Base-by-base conservation (phyloP, 2,888 invertebrate genomes). In the Strigamia crassipes region DNA sequence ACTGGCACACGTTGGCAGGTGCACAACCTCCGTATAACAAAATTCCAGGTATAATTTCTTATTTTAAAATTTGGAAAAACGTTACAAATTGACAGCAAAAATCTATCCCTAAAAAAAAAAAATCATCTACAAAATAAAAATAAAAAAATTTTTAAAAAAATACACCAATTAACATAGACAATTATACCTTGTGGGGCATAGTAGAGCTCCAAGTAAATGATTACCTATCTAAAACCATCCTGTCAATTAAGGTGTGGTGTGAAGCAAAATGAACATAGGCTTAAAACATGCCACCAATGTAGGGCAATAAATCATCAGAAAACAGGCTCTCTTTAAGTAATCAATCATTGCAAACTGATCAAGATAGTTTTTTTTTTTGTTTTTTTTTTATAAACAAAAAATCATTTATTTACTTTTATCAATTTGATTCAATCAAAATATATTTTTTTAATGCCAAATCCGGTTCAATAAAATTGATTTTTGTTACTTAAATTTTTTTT, bases 191-290 rank as follows among this genome's bases (percentile, higher is more conserved):
- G n/a, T 61, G 61, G 61, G 61, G n/a, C n/a, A 15, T 61, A 8
- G 18, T 15, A 23, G 15, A 61, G n/a, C 18, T 61, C 61, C 23
- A 21, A 8, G 61, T 61, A 61, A 61, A 61, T 18, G 61, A 61
- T 18, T 61, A 10, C 9, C 51, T 51, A 51, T 34, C 2, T 42
- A 61, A 61, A 61, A 61, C 18, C 61, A 61, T 61, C 61, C 61
- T 61, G n/a, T 61, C 61, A 61, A 61, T 61, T 61, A 61, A 61
- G 61, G 61, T 61, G 61, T 61, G 61, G 61, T 18, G 61, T 61
- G 61, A 42, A 15, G 42, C 42, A 42, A 42, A 34, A 42, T 42
- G 42, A 61, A 18, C 18, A 61, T 61, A 61, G 61, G 61, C 21
- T 42, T 61, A 61, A 61, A 23, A 61, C 61, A 15, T 61, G 61